Conservation (phyloP, 2,113 vertebrate species). For the Bujurquina vittata region DNA sequence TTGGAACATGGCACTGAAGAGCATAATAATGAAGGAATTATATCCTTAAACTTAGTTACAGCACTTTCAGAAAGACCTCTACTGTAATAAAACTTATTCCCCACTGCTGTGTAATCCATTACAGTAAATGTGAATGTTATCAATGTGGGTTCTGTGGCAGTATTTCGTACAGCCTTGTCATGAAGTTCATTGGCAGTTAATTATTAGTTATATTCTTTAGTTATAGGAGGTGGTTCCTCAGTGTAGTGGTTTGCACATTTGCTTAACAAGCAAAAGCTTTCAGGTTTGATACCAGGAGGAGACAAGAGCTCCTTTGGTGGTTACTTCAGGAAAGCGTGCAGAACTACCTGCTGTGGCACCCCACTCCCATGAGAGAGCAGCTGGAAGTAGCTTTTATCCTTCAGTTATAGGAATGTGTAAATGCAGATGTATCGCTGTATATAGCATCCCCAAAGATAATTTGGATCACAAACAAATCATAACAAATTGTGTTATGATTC, state of each 20-base stretch:
- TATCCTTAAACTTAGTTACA: no score
- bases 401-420: not conserved
- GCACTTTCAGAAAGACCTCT: no score
- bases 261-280: not conserved
- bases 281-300: not conserved
- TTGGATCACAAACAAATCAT: no score
- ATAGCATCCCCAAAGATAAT: not conserved
- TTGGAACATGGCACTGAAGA: no score
- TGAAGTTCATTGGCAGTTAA: not conserved
- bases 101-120: no score
- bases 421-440: not conserved
- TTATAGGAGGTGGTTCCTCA: not conserved
- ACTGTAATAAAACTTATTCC: no score
- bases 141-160: not conserved
- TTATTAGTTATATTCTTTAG: not conserved
- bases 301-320: not conserved
- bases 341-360: not conserved
- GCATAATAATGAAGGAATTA: no score
- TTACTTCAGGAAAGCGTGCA: not conserved
- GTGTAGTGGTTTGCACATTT: not conserved
- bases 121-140: no score
- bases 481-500: not conserved
- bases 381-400: not conserved
- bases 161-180: no score
- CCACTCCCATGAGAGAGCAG: not conserved